A percentile compares a stretch with the other conserved stretches of the same genome.
phyloP scores from a whole-genome alignment of 2,113 vertebrate genomes.

The Polypterus bichir region DNA sequence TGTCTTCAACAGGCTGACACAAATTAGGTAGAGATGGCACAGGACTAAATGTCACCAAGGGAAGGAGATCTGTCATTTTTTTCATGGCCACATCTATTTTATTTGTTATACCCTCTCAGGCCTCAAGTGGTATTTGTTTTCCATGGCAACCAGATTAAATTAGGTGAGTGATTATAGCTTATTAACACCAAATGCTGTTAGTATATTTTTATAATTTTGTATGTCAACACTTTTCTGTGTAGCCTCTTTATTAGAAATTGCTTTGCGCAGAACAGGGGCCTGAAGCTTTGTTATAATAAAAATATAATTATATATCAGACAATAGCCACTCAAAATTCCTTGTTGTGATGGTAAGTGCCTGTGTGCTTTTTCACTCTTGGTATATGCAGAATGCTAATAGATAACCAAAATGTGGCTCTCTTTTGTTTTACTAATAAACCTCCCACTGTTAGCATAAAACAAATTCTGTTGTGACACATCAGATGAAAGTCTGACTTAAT shows the following conservation, averaged over 20 bases:
- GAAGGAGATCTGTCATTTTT: conserved; percentile 39
- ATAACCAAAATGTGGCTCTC: conserved; percentile 52
- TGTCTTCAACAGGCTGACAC: conserved; percentile 61
- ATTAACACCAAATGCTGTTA: conserved; percentile 61
- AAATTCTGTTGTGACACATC: conserved; percentile 58
- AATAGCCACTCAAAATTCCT: conserved; percentile 41
- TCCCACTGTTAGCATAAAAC: conserved; percentile 63
- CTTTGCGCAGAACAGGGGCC: conserved; percentile 46
- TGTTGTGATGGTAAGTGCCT: conserved; percentile 12
- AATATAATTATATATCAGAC: conserved; percentile 59
- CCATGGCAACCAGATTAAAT: conserved; percentile 74
- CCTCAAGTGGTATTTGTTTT: conserved; percentile 65
- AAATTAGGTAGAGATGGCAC: conserved; percentile 44
- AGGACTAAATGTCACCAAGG: conserved; percentile 60
- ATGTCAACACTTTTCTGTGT: conserved; percentile 61
- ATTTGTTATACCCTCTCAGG: conserved; percentile 57
- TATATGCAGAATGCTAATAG: conserved; percentile 48
- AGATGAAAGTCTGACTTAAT: conserved; percentile 36
- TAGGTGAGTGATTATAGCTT: conserved; percentile 60
- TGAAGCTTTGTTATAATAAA: conserved; percentile 52
- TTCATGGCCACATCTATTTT: conserved; percentile 50
- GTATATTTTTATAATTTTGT: conserved; percentile 65
- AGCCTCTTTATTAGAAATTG: conserved; percentile 52
- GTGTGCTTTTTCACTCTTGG: conserved; percentile 34
- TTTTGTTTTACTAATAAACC: conserved; percentile 66